Percentiles rank a stretch among this genome's conserved stretches.
These are phyloP conservation scores for Drosophila willistoni DNA, from an alignment of 1,140 invertebrate genomes.

Conservation along the genomic window DNA sequence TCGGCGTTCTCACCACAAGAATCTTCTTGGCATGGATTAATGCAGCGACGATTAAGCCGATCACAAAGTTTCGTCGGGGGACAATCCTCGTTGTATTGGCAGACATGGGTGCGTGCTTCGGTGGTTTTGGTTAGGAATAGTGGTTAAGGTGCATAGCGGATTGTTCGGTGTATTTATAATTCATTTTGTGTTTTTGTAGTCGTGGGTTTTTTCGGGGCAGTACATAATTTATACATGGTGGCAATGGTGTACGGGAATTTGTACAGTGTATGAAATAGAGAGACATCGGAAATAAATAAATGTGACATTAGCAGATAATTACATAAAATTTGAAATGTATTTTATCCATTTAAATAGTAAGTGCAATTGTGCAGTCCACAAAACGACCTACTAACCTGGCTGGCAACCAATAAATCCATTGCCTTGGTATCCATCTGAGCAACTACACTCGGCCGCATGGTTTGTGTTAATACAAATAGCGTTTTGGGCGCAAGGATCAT, in stretches of 20 bases:
- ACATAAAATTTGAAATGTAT: conserved; percentile 14
- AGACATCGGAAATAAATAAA: conserved; percentile 52
- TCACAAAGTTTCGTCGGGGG: conserved; percentile 92
- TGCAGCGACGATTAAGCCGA: conserved; percentile 91
- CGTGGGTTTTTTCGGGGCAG: conserved; percentile 42
- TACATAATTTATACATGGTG: conserved; percentile 65
- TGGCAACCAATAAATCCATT: conserved; percentile 92
- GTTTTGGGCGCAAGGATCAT: conserved; percentile 92
- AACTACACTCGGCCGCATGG: conserved; percentile 93
- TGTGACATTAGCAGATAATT: conserved; percentile 62
- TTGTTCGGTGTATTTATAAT: conserved; percentile 72
- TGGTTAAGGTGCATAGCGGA: conserved; percentile 83
- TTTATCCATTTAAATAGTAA: conserved; percentile 21
- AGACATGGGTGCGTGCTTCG: conserved; percentile 87
- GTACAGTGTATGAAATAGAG: conserved; percentile 76
- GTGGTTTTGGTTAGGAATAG: conserved; percentile 54
- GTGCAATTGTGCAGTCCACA: conserved; percentile 28
- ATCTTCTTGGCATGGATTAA: conserved; percentile 92
- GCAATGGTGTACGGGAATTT: conserved; percentile 69
- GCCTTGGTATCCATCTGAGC: conserved; percentile 92
- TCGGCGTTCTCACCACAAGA: conserved; percentile 93
- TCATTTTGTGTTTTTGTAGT: conserved; percentile 44
- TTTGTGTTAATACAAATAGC: conserved; percentile 95
- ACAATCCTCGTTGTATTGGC: conserved; percentile 95
- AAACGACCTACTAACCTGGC: conserved; percentile 85